Conservation (phyloP, 2,113 vertebrate species). For the Bubo scandiacus region DNA sequence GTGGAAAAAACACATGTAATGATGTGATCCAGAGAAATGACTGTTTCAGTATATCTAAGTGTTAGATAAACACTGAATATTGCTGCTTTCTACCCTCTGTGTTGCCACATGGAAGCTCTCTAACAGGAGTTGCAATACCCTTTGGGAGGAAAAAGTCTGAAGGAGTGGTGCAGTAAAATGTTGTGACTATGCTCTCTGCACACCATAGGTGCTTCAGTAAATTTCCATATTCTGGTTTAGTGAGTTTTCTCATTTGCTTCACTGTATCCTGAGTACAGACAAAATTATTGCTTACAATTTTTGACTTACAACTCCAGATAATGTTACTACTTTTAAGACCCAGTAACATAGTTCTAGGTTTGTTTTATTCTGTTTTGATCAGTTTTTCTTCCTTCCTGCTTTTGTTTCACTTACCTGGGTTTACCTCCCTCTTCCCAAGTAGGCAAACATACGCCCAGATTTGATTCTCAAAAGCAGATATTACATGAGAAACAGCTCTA, state of each 20-base stretch:
- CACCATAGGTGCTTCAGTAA: not conserved
- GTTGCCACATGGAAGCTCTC: not conserved
- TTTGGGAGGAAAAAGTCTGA: not conserved
- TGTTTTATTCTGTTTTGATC: not conserved
- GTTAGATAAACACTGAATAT: too few relatives aligned
- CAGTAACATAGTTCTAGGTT: not conserved
- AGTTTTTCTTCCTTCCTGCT: not conserved
- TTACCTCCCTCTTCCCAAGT: not conserved
- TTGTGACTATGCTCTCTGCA: not conserved
- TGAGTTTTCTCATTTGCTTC: not conserved
- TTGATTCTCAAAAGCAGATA: not conserved
- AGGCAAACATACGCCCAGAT: not conserved
- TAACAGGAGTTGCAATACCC: not conserved
- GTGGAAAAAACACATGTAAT: not conserved
- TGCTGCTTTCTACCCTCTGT: not conserved
- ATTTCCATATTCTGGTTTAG: not conserved
- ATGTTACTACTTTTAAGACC: not conserved
- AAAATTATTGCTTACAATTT: not conserved
- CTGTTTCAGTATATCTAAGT: not conserved
- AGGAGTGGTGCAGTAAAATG: not conserved
- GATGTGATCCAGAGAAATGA: rapidly evolving
- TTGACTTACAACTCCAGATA: not conserved
- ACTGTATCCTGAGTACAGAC: not conserved
- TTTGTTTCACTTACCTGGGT: not conserved
- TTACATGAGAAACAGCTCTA: not conserved